Evolutionary conservation across 2,888 invertebrate species (phyloP).

Genomic region (Acleris sparsana): DNA sequence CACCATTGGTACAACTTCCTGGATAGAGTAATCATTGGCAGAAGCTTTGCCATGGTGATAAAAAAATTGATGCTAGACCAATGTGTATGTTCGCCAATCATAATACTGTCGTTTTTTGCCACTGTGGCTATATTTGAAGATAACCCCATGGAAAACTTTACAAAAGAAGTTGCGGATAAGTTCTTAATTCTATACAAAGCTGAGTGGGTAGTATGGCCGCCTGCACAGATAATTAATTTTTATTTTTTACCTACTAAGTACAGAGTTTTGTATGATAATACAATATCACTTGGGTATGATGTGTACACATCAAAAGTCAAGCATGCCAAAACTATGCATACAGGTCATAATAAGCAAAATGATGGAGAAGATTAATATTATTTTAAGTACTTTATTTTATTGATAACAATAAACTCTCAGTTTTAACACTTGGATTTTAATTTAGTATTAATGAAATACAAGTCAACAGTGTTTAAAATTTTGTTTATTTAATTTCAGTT

Average conservation of each 20-base stretch:
- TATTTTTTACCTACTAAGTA: slow-evolving; percentile 91
- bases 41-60: slow-evolving; percentile 84
- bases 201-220: slow-evolving; percentile 97
- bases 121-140: slow-evolving; percentile 89
- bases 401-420: not conserved
- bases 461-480: slow-evolving; percentile 1
- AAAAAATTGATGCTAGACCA: slow-evolving; percentile 94
- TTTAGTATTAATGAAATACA: too few relatives aligned
- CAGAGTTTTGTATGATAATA: slow-evolving; percentile 94
- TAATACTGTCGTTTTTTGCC: slow-evolving; percentile 90
- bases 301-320: slow-evolving; percentile 92
- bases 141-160: slow-evolving; percentile 83
- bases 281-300: slow-evolving; percentile 93
- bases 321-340: slow-evolving; percentile 63
- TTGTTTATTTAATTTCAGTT: slow-evolving; percentile 12
- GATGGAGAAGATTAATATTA: not conserved
- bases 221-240: slow-evolving; percentile 96
- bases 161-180: slow-evolving; percentile 87
- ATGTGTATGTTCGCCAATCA: slow-evolving; percentile 91
- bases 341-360: too few relatives aligned
- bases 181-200: slow-evolving; percentile 91
- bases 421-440: too few relatives aligned
- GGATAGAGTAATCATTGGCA: slow-evolving; percentile 88
- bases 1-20: slow-evolving; percentile 94
- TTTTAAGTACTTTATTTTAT: not conserved